Conservation (phyloP, 1,140 invertebrate genomes). For the Euglossa dilemma region DNA sequence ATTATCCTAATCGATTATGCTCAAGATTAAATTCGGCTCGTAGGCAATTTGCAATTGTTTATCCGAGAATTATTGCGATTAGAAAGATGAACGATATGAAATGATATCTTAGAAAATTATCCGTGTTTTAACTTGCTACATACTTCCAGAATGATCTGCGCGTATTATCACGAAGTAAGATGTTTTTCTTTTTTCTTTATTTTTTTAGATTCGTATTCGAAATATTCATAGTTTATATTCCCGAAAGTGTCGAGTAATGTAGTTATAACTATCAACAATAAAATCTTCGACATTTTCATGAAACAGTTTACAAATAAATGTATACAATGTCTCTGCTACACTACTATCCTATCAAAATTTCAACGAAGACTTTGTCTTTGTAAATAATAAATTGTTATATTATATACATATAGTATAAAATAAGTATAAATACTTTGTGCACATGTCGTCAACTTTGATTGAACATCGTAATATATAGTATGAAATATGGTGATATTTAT, state of each 20-base stretch:
- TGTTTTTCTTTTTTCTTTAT: no score
- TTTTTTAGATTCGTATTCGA: not conserved
- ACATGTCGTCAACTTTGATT: not conserved
- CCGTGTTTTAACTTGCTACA: not conserved
- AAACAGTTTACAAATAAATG: not conserved
- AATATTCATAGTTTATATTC: not conserved
- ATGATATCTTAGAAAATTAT: no score
- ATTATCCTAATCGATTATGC: no score
- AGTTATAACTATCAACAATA: not conserved
- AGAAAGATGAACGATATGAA: no score
- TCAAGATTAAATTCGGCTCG: no score
- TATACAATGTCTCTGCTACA: not conserved
- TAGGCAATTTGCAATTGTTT: no score
- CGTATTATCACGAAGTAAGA: not conserved
- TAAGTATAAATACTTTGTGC: not conserved
- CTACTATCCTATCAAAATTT: not conserved
- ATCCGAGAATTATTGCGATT: no score
- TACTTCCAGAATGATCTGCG: not conserved
- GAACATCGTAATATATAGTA: not conserved
- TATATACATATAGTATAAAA: not conserved
- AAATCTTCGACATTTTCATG: not conserved
- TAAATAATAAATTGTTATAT: not conserved
- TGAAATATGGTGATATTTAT: not conserved
- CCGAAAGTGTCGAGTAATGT: not conserved
- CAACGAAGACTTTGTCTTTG: not conserved